Percentiles rank a stretch among this genome's conserved stretches.
Conservation (phyloP, 2,797 vertebrate genomes). For the Brachyalestes nurse region DNA sequence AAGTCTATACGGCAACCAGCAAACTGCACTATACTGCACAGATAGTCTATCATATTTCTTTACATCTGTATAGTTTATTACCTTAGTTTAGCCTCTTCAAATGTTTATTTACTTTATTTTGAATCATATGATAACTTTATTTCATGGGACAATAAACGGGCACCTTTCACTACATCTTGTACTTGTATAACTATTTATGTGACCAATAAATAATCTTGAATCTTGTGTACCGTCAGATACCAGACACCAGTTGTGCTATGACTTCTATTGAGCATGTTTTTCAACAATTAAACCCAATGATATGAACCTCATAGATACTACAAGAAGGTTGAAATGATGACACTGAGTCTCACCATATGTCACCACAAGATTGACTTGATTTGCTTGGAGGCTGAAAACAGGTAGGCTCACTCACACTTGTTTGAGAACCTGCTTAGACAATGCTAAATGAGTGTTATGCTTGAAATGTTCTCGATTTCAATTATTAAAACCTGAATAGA, state of each 20-base stretch:
- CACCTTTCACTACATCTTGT: too few relatives aligned
- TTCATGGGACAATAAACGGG: too few relatives aligned
- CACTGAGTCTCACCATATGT: not conserved
- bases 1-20: too few relatives aligned
- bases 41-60: too few relatives aligned
- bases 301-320: not conserved
- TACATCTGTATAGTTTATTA: too few relatives aligned
- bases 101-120: too few relatives aligned
- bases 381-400: not conserved
- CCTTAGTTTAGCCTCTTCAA: too few relatives aligned
- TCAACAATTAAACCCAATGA: not conserved
- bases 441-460: conserved; percentile 12
- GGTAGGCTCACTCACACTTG: not conserved
- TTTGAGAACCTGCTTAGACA: not conserved
- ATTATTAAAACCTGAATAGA: too few relatives aligned
- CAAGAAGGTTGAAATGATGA: not conserved
- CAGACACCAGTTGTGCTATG: not conserved
- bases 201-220: too few relatives aligned
- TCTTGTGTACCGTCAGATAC: not conserved
- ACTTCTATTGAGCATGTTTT: not conserved
- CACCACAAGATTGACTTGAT: not conserved
- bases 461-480: conserved; percentile 14
- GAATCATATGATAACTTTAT: too few relatives aligned
- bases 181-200: too few relatives aligned
- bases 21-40: too few relatives aligned